Evolutionary conservation across 1,140 invertebrate genomes (phyloP).

Genomic region (Myzus persicae): DNA sequence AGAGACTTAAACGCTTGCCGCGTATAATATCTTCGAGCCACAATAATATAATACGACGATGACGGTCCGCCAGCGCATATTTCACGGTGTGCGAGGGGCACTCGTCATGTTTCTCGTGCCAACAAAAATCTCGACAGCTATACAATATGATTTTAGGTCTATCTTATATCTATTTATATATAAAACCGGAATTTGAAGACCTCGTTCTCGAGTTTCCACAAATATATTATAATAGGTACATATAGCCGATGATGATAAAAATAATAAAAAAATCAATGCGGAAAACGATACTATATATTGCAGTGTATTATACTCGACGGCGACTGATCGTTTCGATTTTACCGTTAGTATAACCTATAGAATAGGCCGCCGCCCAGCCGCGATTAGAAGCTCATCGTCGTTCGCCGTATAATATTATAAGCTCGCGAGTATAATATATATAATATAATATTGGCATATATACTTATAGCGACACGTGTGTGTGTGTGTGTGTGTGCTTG

Average conservation of each 20-base stretch:
- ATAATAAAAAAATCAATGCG: not conserved
- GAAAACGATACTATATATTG: not conserved
- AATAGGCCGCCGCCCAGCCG: not conserved
- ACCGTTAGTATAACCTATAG: constrained; percentile 32
- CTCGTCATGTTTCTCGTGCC: not conserved
- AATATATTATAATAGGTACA: not conserved
- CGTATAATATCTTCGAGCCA: not conserved
- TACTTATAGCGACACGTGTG: not conserved
- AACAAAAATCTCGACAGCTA: not conserved
- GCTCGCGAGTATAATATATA: not conserved
- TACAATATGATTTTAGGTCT: not conserved
- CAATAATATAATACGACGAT: not conserved
- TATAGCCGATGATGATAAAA: not conserved
- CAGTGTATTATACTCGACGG: not conserved
- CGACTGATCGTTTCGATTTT: constrained; percentile 26
- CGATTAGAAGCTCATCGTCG: constrained; percentile 27
- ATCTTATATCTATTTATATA: not conserved
- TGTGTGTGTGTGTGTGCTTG: not conserved
- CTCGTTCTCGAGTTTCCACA: not conserved
- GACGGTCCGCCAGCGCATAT: not conserved
- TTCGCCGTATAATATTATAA: not conserved
- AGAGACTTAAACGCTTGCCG: constrained; percentile 40
- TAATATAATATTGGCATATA: not conserved
- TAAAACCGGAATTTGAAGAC: not conserved
- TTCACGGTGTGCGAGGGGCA: not conserved